Conservation (phyloP, 2,797 vertebrate genomes). For the Characodon lateralis region DNA sequence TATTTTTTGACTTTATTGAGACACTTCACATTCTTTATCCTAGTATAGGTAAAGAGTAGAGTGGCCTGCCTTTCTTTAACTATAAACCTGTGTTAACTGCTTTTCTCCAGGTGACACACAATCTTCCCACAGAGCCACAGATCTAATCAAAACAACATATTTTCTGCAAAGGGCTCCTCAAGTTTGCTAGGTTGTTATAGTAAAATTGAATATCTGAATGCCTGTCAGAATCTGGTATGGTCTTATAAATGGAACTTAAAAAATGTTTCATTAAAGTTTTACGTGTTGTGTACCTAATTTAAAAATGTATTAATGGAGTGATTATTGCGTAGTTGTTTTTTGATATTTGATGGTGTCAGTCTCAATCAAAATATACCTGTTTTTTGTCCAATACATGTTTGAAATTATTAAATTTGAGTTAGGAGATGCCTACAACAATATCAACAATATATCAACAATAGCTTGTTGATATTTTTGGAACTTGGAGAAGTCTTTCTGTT, state of each 20-base stretch:
- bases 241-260: background rate
- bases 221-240: background rate
- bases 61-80: background rate
- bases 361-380: too few relatives aligned
- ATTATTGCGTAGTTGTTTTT: too few relatives aligned
- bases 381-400: too few relatives aligned
- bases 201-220: background rate
- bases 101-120: background rate
- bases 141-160: background rate
- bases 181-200: background rate
- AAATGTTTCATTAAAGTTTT: background rate
- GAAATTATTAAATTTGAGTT: too few relatives aligned
- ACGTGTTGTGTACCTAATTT: background rate
- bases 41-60: background rate
- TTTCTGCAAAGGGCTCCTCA: background rate
- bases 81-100: background rate
- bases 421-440: too few relatives aligned
- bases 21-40: constrained; percentile 13
- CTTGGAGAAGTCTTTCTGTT: too few relatives aligned
- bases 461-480: too few relatives aligned
- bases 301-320: background rate
- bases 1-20: constrained; percentile 33
- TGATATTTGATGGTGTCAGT: too few relatives aligned
- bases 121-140: background rate
- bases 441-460: too few relatives aligned